Percentiles rank a stretch among this genome's conserved stretches.
Conservation (phyloP, 2,888 invertebrate genomes). For the Limnephilus rhombicus region DNA sequence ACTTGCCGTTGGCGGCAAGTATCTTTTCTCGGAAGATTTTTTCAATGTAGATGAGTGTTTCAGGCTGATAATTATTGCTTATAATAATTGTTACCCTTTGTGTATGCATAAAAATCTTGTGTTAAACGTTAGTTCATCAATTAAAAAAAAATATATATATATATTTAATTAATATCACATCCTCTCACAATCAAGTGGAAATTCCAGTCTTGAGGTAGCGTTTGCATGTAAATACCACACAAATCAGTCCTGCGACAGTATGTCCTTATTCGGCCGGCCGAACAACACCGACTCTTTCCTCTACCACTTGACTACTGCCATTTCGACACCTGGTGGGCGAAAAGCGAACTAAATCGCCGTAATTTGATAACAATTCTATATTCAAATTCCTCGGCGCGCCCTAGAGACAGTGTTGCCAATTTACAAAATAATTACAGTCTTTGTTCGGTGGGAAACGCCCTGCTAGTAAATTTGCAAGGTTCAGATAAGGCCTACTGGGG, state of each 20-base stretch:
- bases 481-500: constrained; percentile 5
- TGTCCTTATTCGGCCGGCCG: not conserved
- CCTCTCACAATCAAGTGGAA: no score
- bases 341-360: constrained; percentile 9
- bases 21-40: no score
- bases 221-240: not conserved
- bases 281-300: not conserved
- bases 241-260: not conserved
- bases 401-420: constrained; percentile 9
- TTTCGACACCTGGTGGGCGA: constrained; percentile 37
- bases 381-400: constrained; percentile 49
- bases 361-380: constrained; percentile 50
- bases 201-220: not conserved
- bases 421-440: constrained; percentile 21
- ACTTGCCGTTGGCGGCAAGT: no score
- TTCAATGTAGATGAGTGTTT: no score
- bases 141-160: no score
- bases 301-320: not conserved
- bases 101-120: no score
- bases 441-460: constrained; percentile 33
- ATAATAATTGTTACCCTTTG: no score
- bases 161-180: no score
- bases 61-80: no score
- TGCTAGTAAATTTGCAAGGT: constrained; percentile 23
- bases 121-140: no score